phyloP scores from a whole-genome alignment of 2,888 invertebrate species.

The Hemicrepidius hirtus region DNA sequence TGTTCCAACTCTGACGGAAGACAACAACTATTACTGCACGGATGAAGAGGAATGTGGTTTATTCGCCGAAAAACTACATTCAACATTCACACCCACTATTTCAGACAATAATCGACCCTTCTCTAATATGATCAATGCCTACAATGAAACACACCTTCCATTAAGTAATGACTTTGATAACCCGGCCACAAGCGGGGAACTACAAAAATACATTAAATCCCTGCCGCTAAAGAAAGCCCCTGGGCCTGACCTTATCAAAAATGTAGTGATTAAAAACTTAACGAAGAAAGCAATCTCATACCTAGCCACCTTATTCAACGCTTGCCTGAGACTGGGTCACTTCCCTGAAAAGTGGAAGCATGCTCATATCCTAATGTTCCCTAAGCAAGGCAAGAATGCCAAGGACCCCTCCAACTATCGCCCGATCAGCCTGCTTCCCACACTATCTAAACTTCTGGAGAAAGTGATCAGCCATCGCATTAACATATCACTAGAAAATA shows the following conservation, averaged over 20 bases:
- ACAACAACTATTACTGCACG: background rate
- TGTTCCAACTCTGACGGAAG: background rate
- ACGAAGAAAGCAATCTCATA: too few relatives aligned
- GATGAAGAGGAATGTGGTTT: background rate
- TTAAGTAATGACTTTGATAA: slow-evolving; percentile 1
- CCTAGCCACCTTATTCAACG: too few relatives aligned
- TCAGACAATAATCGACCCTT: background rate
- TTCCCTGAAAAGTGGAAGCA: too few relatives aligned
- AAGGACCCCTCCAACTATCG: too few relatives aligned
- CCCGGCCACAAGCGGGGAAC: background rate
- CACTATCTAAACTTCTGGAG: too few relatives aligned
- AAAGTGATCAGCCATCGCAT: too few relatives aligned
- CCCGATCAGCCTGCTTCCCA: too few relatives aligned
- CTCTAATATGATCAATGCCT: background rate
- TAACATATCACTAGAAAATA: too few relatives aligned
- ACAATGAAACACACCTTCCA: slow-evolving; percentile 10
- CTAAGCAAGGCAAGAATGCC: too few relatives aligned
- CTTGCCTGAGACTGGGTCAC: too few relatives aligned
- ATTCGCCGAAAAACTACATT: background rate
- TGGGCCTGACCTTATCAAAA: background rate
- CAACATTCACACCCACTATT: background rate
- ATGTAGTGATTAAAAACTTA: slow-evolving; percentile 5
- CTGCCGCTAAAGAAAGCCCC: too few relatives aligned
- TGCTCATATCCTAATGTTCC: too few relatives aligned
- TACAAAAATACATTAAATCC: background rate